Conservation (phyloP, 2,113 vertebrate species). For the Pollachius pollachius region DNA sequence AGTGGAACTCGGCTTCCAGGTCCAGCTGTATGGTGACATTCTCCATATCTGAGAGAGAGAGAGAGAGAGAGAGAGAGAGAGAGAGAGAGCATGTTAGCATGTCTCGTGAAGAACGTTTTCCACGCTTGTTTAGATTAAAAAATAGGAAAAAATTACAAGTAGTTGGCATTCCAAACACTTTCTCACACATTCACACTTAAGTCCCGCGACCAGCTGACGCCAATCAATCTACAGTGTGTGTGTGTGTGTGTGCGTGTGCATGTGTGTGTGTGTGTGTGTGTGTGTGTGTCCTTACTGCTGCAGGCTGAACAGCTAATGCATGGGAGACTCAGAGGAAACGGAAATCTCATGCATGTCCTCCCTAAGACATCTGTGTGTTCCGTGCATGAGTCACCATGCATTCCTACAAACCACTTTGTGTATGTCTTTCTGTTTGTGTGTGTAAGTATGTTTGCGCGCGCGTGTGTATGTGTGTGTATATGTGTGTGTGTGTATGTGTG, state of each 20-base stretch:
- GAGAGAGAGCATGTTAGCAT: neutral
- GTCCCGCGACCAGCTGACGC: neutral
- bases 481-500: conserved; percentile 4
- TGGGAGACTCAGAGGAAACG: conserved; percentile 23
- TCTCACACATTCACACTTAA: neutral
- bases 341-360: conserved; percentile 48
- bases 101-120: too few relatives aligned
- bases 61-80: conserved; percentile 17
- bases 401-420: conserved; percentile 45
- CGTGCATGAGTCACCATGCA: conserved; percentile 45
- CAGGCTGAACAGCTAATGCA: neutral
- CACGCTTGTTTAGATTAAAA: too few relatives aligned
- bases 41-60: conserved; percentile 79
- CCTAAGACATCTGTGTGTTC: conserved; percentile 45
- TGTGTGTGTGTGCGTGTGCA: too few relatives aligned
- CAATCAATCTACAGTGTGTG: conserved; percentile 4
- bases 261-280: too few relatives aligned
- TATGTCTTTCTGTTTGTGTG: neutral
- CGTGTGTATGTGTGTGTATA: conserved; percentile 1
- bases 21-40: conserved; percentile 93
- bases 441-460: neutral
- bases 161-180: neutral
- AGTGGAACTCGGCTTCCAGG: conserved; percentile 96
- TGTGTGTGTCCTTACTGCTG: neutral
- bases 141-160: too few relatives aligned